Base-by-base conservation (phyloP, 64 coral and sea anemone species). In the Montipora capricornis region DNA sequence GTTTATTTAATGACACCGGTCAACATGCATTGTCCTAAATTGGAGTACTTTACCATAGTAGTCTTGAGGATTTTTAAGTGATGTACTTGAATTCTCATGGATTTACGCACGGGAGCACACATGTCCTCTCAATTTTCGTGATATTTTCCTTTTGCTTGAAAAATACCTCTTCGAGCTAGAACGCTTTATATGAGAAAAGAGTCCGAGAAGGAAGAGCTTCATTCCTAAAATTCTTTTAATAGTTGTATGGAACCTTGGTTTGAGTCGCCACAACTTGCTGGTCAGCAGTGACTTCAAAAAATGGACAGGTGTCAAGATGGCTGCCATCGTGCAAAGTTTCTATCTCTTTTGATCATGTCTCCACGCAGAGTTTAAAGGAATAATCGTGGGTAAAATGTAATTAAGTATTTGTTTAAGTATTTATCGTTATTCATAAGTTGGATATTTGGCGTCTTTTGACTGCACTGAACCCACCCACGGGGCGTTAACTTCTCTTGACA, bases 181-280 rank as follows among this genome's bases (percentile, higher is more conserved):
- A 14, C 53, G 53, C 53, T 57, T 7, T 3, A 14, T 64, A 46
- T 76, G 37, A 13, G 22, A 46, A 3, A 26, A 76, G 12, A 4
- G 8, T 75, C 45, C 73, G 10, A 75, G 6, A 3, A 1, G 6
- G 37, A 37, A 45, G 73, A 19, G 12, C 5, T 49, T 13, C 47
- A 78, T 78, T 49, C 45, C 14, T 50, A 14, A 19, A 78, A 78
- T 78, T 78, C 44, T 78, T 78, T 3, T 49, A 17, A 78, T 78
- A 50, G 8, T 19, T 50, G 3, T 3, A 13, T 19, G 5, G 16
- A 12, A 3, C 17, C 4, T 45, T 26, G 7, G 16, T 14, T 4
- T 76, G 26, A 12, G 13, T 6, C 74, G 9, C 44, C 46, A 47
- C 12, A 16, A 37, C 16, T 49, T 0, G 1, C 10, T 78, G 76